Evolutionary conservation across 2,113 vertebrate species (phyloP), one percentile per base, ranked within the genome.

Genomic region (Phalacrocorax brasilianus): DNA sequence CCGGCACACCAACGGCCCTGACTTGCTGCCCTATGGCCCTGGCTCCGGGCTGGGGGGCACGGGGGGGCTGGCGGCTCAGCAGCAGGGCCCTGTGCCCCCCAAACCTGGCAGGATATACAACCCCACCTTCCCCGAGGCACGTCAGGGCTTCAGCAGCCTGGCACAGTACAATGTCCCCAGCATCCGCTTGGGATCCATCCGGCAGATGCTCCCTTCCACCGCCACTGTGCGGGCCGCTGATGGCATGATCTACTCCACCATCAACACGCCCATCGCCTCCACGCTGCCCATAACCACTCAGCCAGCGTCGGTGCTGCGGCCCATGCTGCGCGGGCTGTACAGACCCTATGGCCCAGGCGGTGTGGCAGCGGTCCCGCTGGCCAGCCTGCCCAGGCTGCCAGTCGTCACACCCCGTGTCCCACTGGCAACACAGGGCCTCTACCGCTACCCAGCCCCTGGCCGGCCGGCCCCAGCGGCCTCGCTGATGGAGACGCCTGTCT

Each of bases 181-280:
- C 21, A 96, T 98, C 72, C 99, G 99, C 95, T 98, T 99, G 94
- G 98, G 98, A 21, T 65, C 98, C 44, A 89, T 99, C 95, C 98
- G 99, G 50, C 99, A 99, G 88, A 97, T 99, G 94, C 99, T 99
- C 94, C 99, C 99, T 55, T 98, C 99, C 95, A 98, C 98, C 1
- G 98, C 97, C 59, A 98, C 98, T 0, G 98, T 99, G 82, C 98
- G 99, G n/a, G 99, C 99, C 0, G 98, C 99, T 0, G 99, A 99
- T 7, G 99, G 99, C 88, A 99, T 99, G 99, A 99, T 99, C 97
- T 99, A 99, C 95, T 99, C 99, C 24, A 99, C 99, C 44, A 99
- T 99, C 91, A 99, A 99, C 78, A 99, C 99, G 15, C 99, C 99
- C 17, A 99, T 99, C 12, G 99, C 99, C 52, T 99, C 99, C 76